These are phyloP conservation scores for Drosophila percnosoma DNA, from an alignment of 2,888 invertebrate genomes.

Conservation along the genomic window DNA sequence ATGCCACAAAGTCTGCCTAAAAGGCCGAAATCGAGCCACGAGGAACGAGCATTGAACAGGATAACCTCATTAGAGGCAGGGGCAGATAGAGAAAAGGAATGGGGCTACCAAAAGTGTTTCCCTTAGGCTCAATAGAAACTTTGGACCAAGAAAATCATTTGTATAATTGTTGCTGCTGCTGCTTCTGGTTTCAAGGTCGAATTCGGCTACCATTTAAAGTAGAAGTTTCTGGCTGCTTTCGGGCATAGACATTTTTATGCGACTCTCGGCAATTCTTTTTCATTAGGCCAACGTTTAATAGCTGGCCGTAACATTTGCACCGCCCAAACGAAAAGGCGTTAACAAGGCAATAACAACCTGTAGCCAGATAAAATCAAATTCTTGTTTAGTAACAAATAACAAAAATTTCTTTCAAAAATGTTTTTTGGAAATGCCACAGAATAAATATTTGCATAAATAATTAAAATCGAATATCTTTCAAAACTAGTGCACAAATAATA, in stretches of 20 bases:
- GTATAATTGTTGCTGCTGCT: slow-evolving; percentile 41
- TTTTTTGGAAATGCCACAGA: neutral
- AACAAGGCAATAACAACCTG: neutral
- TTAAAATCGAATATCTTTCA: neutral
- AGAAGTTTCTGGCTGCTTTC: slow-evolving; percentile 22
- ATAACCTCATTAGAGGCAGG: slow-evolving; percentile 37
- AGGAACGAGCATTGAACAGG: slow-evolving; percentile 1
- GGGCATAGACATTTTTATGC: slow-evolving; percentile 39
- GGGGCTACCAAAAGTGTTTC: neutral
- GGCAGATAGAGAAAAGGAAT: neutral
- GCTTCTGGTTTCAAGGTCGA: slow-evolving; percentile 30
- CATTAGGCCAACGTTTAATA: slow-evolving; percentile 47
- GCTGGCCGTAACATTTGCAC: slow-evolving; percentile 36
- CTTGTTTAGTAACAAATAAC: neutral
- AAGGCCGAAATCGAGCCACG: slow-evolving; percentile 14
- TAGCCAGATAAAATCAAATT: neutral
- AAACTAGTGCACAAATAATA: neutral
- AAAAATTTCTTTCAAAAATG: neutral
- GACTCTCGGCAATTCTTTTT: slow-evolving; percentile 56
- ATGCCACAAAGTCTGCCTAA: slow-evolving; percentile 47
- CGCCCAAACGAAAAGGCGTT: slow-evolving; percentile 40
- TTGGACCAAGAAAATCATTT: slow-evolving; percentile 32
- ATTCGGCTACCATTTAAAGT: slow-evolving; percentile 29
- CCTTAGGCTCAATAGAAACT: slow-evolving; percentile 23
- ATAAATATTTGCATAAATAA: neutral